These are phyloP conservation scores for Polia nebulosa DNA, from an alignment of 2,888 invertebrate genomes.

Conservation along the genomic window DNA sequence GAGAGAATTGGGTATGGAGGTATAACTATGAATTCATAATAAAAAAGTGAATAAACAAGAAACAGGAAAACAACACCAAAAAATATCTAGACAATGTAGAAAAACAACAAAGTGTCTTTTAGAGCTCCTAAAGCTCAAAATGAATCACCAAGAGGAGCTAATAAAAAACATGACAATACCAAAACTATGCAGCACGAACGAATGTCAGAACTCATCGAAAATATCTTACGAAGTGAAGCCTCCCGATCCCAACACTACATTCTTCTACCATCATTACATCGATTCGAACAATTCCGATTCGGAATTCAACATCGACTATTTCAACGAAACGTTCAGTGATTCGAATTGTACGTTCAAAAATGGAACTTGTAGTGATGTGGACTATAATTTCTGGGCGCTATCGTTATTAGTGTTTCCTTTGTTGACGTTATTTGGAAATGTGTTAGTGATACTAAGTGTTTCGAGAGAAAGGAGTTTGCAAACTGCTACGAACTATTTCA, in stretches of 20 bases:
- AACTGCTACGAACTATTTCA: constrained; percentile 99
- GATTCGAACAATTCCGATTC: constrained; percentile 64
- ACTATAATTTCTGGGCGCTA: constrained; percentile 96
- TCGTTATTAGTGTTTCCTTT: constrained; percentile 97
- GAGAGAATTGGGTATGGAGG: constrained; percentile 22
- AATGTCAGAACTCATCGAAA: constrained; percentile 78
- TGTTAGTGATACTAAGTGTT: constrained; percentile 98
- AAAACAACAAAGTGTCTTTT: constrained; percentile 1
- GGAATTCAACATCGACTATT: constrained; percentile 74
- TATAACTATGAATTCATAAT: constrained; percentile 26
- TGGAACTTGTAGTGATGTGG: constrained; percentile 84
- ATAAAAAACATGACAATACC: constrained; percentile 62
- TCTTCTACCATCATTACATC: constrained; percentile 56
- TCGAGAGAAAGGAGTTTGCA: constrained; percentile 97
- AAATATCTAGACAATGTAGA: constrained; percentile 40
- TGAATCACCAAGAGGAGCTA: constrained; percentile 56
- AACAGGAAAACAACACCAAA: constrained; percentile 29
- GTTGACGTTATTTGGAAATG: constrained; percentile 98
- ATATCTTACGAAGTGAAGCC: constrained; percentile 74
- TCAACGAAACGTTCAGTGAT: constrained; percentile 78
- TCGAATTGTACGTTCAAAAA: constrained; percentile 81
- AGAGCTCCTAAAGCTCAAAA: constrained; percentile 40
- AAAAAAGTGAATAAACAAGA: constrained; percentile 20
- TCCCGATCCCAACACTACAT: constrained; percentile 70
- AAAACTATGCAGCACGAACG: constrained; percentile 63